Base-by-base conservation (phyloP, 2,113 vertebrate species). In the Myotis brandtii region DNA sequence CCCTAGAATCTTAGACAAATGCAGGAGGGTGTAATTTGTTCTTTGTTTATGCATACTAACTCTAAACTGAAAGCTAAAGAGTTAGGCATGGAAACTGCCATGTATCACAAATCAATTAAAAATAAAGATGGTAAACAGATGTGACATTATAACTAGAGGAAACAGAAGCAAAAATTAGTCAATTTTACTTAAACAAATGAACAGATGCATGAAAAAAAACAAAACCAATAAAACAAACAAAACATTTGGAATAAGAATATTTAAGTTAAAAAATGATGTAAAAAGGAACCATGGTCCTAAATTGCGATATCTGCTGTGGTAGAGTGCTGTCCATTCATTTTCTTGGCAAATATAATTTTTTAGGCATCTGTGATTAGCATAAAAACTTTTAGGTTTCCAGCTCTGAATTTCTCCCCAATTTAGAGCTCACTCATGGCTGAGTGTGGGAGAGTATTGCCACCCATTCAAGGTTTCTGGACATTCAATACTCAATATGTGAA, bases 201-300 rank as follows among this genome's bases (percentile, higher is more conserved):
- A 97, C 98, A 98, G 98, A 98, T 98, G 98, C 80, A 97, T 85
- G 37, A 81, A 98, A 93, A 84, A 96, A 98, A 98, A 97, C 97
- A 98, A 94, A 98, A 96, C 89, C 80, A 96, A 87, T 67, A 97
- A 98, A 98, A 98, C 96, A 98, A 98, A 98, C 96, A 97, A 98
- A 98, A 97, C 91, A 96, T 94, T 97, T 93, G 86, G 73, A 96
- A 73, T 69, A 64, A 87, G 32, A 86, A 86, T 37, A 93, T 96
- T 95, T 89, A 70, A 93, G 87, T 62, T 83, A 54, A 86, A 69
- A 93, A 75, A 59, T 59, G 48, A 84, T 94, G 11, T 86, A 27
- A 79, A 95, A 96, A 67, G 40, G 4, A 96, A 72, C 23, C 20
- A 14, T 62, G 7, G 54, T 72, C 50, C 43, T 91, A 95, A 83